Evolutionary conservation across 2,888 invertebrate genomes (phyloP).

Genomic region (Keiferia lycopersicella): DNA sequence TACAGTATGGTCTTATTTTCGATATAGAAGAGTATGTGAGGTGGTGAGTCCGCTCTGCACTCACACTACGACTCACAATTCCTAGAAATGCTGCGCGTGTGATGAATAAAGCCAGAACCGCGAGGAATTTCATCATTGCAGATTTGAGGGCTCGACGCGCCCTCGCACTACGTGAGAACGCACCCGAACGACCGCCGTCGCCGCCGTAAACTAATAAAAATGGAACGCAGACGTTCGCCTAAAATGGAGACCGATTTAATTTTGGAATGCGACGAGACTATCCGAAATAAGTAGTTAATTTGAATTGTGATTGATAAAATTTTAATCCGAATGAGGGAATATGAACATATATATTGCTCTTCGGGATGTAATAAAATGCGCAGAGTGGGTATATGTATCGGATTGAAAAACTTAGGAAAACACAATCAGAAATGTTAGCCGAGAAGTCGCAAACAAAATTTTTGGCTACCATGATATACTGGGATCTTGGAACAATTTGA

Average conservation of each 20-base stretch:
- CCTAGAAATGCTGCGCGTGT: slow-evolving; percentile 74
- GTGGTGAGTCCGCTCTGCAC: slow-evolving; percentile 43
- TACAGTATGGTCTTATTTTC: slow-evolving; percentile 61
- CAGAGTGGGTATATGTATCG: slow-evolving; percentile 37
- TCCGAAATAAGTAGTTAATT: slow-evolving; percentile 47
- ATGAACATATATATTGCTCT: no score
- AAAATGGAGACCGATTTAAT: slow-evolving; percentile 49
- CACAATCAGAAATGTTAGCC: no score
- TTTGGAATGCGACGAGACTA: slow-evolving; percentile 46
- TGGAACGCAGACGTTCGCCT: slow-evolving; percentile 50
- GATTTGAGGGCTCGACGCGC: slow-evolving; percentile 68
- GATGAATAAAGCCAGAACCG: slow-evolving; percentile 74
- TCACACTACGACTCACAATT: slow-evolving; percentile 61
- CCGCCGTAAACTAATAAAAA: slow-evolving; percentile 53
- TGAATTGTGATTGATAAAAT: slow-evolving; percentile 60
- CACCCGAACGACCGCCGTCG: slow-evolving; percentile 38
- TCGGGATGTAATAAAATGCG: no score
- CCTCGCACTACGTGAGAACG: slow-evolving; percentile 66
- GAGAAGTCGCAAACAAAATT: no score
- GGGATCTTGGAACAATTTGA: slow-evolving; percentile 73
- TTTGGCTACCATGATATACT: slow-evolving; percentile 54
- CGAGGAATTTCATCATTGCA: slow-evolving; percentile 72
- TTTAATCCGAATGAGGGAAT: slow-evolving; percentile 42
- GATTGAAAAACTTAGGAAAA: slow-evolving; percentile 39
- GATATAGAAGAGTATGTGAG: slow-evolving; percentile 63